Percentiles rank a stretch among this genome's conserved stretches.
Evolutionary conservation across 2,888 invertebrate species (phyloP).

Genomic region (Chydorus sphaericus): DNA sequence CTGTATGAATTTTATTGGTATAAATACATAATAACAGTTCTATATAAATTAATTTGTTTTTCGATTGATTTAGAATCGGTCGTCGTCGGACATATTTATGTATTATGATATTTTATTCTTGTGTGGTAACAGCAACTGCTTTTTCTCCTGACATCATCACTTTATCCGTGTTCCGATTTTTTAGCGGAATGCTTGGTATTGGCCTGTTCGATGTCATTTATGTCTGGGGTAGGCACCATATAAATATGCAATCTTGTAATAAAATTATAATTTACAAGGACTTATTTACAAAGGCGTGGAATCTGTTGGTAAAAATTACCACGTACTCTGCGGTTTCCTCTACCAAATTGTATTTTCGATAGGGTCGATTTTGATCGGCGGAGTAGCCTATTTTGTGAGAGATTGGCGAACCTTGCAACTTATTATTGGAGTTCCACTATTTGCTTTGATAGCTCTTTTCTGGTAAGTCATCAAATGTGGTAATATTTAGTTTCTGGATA

Average conservation of each 20-base stretch:
- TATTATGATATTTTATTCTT: background rate
- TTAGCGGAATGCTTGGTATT: background rate
- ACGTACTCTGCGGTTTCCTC: constrained; percentile 35
- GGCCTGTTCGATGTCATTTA: background rate
- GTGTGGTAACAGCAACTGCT: background rate
- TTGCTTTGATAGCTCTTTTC: background rate
- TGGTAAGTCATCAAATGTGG: constrained; percentile 8
- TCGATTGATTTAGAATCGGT: constrained; percentile 7
- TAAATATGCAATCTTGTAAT: background rate
- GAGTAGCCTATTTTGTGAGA: constrained; percentile 33
- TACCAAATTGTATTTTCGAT: constrained; percentile 37
- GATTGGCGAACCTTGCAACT: constrained; percentile 41
- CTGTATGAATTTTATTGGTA: constrained; percentile 22
- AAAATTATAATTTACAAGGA: background rate
- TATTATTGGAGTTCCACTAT: constrained; percentile 34
- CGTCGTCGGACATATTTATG: background rate
- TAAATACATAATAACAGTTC: background rate
- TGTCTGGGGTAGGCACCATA: constrained; percentile 1
- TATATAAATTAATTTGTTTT: background rate
- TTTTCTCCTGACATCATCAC: background rate
- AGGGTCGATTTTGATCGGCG: constrained; percentile 35
- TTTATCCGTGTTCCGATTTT: constrained; percentile 5
- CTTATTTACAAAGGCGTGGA: constrained; percentile 31
- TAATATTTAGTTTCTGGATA: too few species aligned
- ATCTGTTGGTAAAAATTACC: constrained; percentile 31